Evolutionary conservation across 2,797 vertebrate species (phyloP).

Genomic region (Myotis myotis): DNA sequence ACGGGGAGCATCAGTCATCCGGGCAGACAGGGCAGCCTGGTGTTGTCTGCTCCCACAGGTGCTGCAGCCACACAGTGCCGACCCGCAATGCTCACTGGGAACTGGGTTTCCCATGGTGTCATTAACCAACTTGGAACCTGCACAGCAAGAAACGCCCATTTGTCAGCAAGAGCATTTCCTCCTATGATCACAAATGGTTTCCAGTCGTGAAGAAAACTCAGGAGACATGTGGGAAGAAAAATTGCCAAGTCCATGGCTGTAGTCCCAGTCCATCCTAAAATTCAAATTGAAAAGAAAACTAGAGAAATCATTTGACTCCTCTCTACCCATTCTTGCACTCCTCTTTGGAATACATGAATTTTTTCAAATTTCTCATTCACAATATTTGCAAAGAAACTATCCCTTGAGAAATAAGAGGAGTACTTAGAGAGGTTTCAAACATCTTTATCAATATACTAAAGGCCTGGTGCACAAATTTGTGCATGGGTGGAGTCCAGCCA

Average conservation of each 20-base stretch:
- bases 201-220: background rate
- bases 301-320: conserved; percentile 18
- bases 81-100: background rate
- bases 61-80: background rate
- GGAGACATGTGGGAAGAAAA: background rate
- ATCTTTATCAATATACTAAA: background rate
- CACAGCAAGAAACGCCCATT: background rate
- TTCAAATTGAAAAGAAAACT: conserved; percentile 48
- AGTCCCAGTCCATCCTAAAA: background rate
- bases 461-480: no score
- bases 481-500: no score
- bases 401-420: background rate
- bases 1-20: background rate
- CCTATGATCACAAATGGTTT: conserved; percentile 9
- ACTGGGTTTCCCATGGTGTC: background rate
- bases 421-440: background rate
- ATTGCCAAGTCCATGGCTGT: background rate
- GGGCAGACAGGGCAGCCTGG: background rate
- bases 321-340: background rate
- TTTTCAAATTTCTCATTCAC: background rate
- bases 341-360: background rate
- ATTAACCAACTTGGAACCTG: background rate
- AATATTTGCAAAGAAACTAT: conserved; percentile 15
- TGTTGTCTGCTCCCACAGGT: conserved; percentile 35
- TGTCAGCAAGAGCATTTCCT: conserved; percentile 36